A percentile compares a stretch with the other conserved stretches of the same genome.
Evolutionary conservation across 1,140 invertebrate species (phyloP).

Genomic region (Philopotamus ludificatus): DNA sequence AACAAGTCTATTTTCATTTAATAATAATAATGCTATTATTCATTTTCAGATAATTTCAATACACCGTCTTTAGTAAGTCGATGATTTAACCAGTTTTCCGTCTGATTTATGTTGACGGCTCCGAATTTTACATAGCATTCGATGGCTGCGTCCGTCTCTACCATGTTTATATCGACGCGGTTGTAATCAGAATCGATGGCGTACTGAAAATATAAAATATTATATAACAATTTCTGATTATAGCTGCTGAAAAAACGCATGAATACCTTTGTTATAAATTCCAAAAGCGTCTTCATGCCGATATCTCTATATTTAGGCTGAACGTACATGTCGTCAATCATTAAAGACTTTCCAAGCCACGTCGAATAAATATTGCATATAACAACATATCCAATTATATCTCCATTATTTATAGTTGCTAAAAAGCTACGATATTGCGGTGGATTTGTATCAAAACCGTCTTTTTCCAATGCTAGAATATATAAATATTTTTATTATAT

Average conservation of each 20-base stretch:
- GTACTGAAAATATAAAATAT: conserved; percentile 52
- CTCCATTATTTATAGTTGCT: background rate
- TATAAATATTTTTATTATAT: too few relatives aligned
- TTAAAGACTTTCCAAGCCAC: background rate
- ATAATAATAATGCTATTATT: background rate
- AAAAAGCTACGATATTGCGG: background rate
- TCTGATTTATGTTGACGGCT: conserved; percentile 65
- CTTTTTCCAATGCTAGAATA: background rate
- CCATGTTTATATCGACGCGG: conserved; percentile 72
- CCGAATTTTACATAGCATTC: conserved; percentile 72
- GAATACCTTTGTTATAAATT: background rate
- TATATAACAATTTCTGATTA: too few relatives aligned
- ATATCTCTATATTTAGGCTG: background rate
- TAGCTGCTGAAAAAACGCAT: too few relatives aligned
- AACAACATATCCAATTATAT: background rate
- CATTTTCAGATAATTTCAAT: background rate
- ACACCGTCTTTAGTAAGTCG: conserved; percentile 10
- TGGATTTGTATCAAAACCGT: background rate
- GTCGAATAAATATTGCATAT: background rate
- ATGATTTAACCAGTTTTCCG: conserved; percentile 47
- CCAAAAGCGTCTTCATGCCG: background rate
- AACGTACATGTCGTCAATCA: background rate
- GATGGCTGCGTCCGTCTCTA: conserved; percentile 78
- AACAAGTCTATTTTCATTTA: background rate
- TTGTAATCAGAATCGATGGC: conserved; percentile 58